Evolutionary conservation across 1,140 invertebrate genomes (phyloP).

Genomic region (Anoplolepis gracilipes): DNA sequence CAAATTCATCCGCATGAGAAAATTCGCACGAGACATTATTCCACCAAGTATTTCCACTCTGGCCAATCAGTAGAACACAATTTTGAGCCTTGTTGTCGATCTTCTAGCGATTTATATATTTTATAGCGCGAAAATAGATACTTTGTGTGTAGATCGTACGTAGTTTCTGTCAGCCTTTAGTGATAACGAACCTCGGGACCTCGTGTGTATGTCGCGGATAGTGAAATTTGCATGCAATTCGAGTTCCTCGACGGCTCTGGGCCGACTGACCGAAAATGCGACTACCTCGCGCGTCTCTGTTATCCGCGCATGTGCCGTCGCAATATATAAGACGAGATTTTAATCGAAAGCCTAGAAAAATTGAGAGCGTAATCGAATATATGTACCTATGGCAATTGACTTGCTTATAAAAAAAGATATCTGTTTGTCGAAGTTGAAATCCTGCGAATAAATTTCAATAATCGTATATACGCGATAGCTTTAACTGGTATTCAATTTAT

Average conservation of each 20-base stretch:
- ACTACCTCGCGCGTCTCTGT: constrained; percentile 63
- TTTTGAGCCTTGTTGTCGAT: not conserved
- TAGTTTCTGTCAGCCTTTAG: not conserved
- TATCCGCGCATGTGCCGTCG: constrained; percentile 63
- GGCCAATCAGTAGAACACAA: not conserved
- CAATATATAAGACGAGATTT: constrained; percentile 37
- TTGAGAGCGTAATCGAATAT: not conserved
- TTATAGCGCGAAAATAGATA: not conserved
- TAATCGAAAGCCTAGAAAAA: constrained; percentile 24
- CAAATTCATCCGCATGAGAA: constrained; percentile 22
- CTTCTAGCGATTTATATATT: not conserved
- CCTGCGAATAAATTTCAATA: not conserved
- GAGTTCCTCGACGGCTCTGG: constrained; percentile 75
- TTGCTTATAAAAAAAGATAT: not conserved
- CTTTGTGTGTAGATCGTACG: not conserved
- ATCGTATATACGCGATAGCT: not conserved
- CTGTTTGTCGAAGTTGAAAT: not conserved
- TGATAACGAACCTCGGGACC: constrained; percentile 9
- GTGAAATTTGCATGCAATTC: constrained; percentile 54
- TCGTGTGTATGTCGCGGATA: constrained; percentile 58
- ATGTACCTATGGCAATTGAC: not conserved
- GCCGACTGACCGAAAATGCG: constrained; percentile 78
- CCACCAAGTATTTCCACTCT: not conserved
- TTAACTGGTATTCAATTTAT: not conserved
- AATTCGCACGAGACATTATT: constrained; percentile 30